Conservation (phyloP, 2,113 vertebrate genomes). For the Zootoca vivipara region DNA sequence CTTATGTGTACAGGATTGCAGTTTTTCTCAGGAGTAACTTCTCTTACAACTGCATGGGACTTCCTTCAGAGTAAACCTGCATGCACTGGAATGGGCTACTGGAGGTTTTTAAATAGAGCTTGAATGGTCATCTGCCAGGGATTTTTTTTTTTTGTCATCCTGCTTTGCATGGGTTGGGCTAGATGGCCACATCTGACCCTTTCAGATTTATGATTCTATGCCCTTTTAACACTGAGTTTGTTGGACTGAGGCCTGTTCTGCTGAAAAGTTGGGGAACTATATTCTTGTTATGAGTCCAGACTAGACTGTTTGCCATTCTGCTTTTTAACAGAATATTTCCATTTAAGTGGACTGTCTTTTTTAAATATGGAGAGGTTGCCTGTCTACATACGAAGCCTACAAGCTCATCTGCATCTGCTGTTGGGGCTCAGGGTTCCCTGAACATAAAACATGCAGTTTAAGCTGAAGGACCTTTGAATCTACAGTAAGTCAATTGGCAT, state of each 20-base stretch:
- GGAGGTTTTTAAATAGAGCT: too few species aligned
- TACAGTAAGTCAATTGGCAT: not conserved
- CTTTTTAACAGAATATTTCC: not conserved
- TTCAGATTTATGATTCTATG: too few species aligned
- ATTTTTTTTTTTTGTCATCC: too few species aligned
- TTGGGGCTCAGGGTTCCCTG: not conserved
- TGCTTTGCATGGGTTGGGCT: too few species aligned
- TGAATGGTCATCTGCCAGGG: too few species aligned
- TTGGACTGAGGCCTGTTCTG: not conserved
- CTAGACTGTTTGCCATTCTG: not conserved
- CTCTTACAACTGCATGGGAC: not conserved
- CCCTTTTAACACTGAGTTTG: not conserved
- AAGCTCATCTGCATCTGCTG: not conserved
- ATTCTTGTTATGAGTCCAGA: not conserved
- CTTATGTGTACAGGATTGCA: too few species aligned
- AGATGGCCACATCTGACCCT: too few species aligned
- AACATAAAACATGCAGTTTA: not conserved
- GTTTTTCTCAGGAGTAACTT: too few species aligned
- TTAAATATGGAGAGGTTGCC: not conserved
- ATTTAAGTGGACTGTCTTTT: not conserved
- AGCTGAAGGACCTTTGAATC: not conserved
- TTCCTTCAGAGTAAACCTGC: not conserved
- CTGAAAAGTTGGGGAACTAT: too few species aligned
- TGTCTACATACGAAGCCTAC: not conserved
- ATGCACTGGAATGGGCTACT: too few species aligned